Conservation (phyloP, 37 sponge, comb jelly and placozoan species). For the Chondrosia reniformis region DNA sequence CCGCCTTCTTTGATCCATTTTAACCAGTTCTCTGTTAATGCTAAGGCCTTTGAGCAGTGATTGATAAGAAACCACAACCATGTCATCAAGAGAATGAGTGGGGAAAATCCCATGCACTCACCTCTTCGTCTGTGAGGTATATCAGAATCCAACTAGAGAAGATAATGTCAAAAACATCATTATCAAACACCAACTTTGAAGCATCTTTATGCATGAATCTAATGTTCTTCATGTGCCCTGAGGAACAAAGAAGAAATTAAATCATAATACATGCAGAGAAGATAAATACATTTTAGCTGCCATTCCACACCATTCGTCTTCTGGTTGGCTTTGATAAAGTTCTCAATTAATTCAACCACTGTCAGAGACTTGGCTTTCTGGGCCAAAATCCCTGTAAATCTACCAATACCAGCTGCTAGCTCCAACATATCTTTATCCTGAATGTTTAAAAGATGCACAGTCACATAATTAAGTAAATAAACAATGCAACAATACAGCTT, state of each 20-base stretch:
- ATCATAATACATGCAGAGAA: no score
- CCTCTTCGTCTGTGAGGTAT: slow-evolving; percentile 57
- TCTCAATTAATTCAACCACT: slow-evolving; percentile 56
- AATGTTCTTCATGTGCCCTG: slow-evolving; percentile 30
- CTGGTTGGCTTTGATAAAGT: slow-evolving; percentile 47
- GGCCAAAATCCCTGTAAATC: slow-evolving; percentile 48
- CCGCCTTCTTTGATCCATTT: slow-evolving; percentile 23
- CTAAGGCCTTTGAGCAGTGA: background rate
- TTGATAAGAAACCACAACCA: no score
- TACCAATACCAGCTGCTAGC: slow-evolving; percentile 58
- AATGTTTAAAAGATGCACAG: no score
- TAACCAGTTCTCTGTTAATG: background rate
- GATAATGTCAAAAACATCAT: slow-evolving; percentile 35
- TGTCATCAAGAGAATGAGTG: no score
- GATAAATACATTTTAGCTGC: no score
- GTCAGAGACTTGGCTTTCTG: slow-evolving; percentile 27
- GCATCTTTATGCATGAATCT: slow-evolving; percentile 37
- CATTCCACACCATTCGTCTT: slow-evolving; percentile 22
- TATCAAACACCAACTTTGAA: slow-evolving; percentile 24
- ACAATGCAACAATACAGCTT: no score
- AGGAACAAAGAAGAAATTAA: no score
- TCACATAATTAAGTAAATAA: no score
- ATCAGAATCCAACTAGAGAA: slow-evolving; percentile 71
- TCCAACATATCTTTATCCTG: slow-evolving; percentile 47
- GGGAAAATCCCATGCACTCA: no score